Conservation (phyloP, 2,888 invertebrate genomes). For the Bugulina stolonifera region DNA sequence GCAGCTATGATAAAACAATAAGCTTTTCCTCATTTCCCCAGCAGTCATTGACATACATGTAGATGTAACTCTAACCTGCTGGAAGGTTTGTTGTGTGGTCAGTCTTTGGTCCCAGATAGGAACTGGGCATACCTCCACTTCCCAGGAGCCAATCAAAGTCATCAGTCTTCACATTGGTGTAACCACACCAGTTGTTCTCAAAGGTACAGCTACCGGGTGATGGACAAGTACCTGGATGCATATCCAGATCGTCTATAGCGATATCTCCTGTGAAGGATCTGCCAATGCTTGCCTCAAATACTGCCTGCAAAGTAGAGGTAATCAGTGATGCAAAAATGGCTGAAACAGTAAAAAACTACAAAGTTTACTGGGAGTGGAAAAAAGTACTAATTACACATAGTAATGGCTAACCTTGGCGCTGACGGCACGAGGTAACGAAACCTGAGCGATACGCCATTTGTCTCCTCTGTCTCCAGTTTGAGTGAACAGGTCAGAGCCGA, state of each 20-base stretch:
- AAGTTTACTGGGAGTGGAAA: no score
- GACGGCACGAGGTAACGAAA: slow-evolving; percentile 28
- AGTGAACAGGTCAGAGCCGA: slow-evolving; percentile 13
- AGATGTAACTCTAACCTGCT: slow-evolving; percentile 15
- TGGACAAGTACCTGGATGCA: slow-evolving; percentile 37
- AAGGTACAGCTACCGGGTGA: slow-evolving; percentile 43
- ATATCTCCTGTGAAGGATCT: slow-evolving; percentile 38
- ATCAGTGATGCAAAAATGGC: no score
- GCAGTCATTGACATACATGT: no score
- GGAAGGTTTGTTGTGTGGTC: slow-evolving; percentile 31
- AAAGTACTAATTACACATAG: no score
- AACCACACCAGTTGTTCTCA: slow-evolving; percentile 43
- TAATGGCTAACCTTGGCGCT: neutral
- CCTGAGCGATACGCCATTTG: slow-evolving; percentile 34
- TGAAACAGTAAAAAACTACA: no score
- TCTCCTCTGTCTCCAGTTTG: slow-evolving; percentile 23
- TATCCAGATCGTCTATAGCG: slow-evolving; percentile 42
- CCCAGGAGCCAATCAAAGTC: slow-evolving; percentile 45
- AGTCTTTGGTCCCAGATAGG: slow-evolving; percentile 27
- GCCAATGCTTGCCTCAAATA: slow-evolving; percentile 39
- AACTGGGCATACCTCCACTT: slow-evolving; percentile 32
- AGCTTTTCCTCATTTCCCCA: no score
- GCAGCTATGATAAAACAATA: no score
- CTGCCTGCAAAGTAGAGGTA: slow-evolving; percentile 39
- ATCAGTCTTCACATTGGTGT: slow-evolving; percentile 35